Evolutionary conservation across 2,888 invertebrate species (phyloP), one percentile per base, ranked within the genome.

Genomic region (Mythimna ferrago): DNA sequence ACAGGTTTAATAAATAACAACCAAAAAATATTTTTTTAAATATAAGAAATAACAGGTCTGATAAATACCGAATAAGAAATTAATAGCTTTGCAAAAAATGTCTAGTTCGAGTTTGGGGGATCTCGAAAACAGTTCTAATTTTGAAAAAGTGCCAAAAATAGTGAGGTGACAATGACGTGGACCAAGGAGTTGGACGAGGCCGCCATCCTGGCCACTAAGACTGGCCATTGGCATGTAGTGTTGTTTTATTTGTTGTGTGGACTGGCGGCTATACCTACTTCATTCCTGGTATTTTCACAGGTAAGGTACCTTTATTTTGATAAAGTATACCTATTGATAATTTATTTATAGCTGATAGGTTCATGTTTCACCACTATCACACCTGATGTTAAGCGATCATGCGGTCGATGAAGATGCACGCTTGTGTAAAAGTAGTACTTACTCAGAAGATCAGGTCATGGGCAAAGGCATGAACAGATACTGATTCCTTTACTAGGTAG

Each of bases 271-370:
- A 93, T 97, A 79, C 97, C 97, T 0, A 97, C 97, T 6, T 97
- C 97, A 0, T 97, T 97, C 86, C 94, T 97, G 73, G 97, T 97
- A 10, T 97, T 97, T 88, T 97, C 97, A 56, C 97, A 97, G 96
- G 97, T 97, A 88, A 87, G 68, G 19, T 41, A 26, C n/a, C 11
- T 21, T 41, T 41, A 38, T n/a, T 60, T 48, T 48, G 16, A 19
- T 48, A 48, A 60, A 60, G n/a, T n/a, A 60, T 60, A 60, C 41
- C 41, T 21, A 21, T 61, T 14, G 1, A 21, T 2, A 16, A 32
- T 26, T 19, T 61, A 60, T 38, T 14, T 14, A 32, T 32, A 32
- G 26, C 21, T 19, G 26, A 26, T 56, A n/a, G 26, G 10, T n/a
- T 75, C 26, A 64, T 75, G 72, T 74, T 73, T 56, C 74, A 73